phyloP scores from a whole-genome alignment of 2,113 vertebrate species.

The Gymnobelideus leadbeateri region DNA sequence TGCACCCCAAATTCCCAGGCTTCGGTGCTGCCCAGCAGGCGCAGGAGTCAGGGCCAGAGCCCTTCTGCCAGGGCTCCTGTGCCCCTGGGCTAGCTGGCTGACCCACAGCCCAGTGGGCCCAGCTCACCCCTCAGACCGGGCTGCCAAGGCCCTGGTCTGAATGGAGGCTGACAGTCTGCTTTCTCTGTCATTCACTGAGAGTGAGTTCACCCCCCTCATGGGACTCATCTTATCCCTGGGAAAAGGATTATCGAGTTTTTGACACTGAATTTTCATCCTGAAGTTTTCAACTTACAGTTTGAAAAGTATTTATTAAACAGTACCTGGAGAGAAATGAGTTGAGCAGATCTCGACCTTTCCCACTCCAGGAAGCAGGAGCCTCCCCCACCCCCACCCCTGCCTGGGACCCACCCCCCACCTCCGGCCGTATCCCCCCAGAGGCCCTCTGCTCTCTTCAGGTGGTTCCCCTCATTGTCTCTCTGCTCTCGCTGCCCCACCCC shows the following conservation, averaged over 20 bases:
- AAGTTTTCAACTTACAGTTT: conserved; percentile 55
- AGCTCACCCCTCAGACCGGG: no score
- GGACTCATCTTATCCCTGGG: conserved; percentile 70
- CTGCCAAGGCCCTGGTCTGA: background rate
- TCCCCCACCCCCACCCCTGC: no score
- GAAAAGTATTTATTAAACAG: conserved; percentile 38
- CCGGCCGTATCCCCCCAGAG: background rate
- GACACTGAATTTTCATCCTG: conserved; percentile 60
- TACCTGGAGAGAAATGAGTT: conserved; percentile 58
- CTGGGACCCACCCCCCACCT: background rate
- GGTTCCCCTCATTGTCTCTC: background rate
- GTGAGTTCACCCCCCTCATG: background rate
- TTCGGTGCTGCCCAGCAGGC: no score
- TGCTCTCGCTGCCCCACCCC: background rate
- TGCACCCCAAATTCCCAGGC: conserved; percentile 51
- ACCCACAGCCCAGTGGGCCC: background rate
- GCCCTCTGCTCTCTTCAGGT: background rate
- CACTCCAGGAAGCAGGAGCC: background rate
- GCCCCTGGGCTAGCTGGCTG: background rate
- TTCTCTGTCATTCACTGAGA: conserved; percentile 7
- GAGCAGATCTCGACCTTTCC: background rate
- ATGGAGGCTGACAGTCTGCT: background rate
- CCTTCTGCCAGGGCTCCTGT: background rate
- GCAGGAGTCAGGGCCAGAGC: background rate
- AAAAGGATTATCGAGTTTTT: conserved; percentile 64